Base-by-base conservation (phyloP, 2,113 vertebrate genomes). In the Neodontobutis hainanensis region DNA sequence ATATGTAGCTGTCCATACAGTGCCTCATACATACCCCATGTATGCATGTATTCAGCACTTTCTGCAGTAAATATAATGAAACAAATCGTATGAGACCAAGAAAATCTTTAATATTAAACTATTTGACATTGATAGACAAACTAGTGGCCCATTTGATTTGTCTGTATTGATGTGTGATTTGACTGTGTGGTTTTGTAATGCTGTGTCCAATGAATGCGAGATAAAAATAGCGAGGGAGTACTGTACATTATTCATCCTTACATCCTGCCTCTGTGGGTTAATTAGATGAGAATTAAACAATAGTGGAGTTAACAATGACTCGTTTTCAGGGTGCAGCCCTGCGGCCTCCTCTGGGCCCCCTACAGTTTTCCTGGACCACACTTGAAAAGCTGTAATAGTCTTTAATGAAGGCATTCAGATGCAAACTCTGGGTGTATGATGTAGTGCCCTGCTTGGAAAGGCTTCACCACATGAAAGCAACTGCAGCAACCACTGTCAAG, bases 391-490 rank as follows among this genome's bases (percentile, higher is more conserved):
- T 60, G 8, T 35, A 48, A 71, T 40, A 5, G 56, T 72, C 58
- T 71, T 40, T 80, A 87, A 56, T 67, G 60, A 15, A 73, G 75
- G 38, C 61, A 68, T 65, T 93, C 92, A 46, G 91, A 92, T 66
- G 90, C 80, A 78, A 93, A 93, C 81, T 93, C 87, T 0, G 92
- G 92, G 81, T 93, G 92, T 60, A 92, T 92, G 82, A 84, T 81
- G 84, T 91, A 92, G 75, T 88, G 86, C 72, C 86, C 86, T 11
- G 80, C 81, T 48, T 92, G 87, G 83, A 75, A 88, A 42, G 88
- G 82, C 63, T 91, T 92, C 55, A 93, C 90, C 71, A 92, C 86
- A 11, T 91, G 87, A 74, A 93, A 93, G 73, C 92, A 93, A 86
- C 91, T 92, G 90, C 87, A 85, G 68, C 90, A 87, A 38, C 78